Evolutionary conservation across 2,888 invertebrate genomes (phyloP).

Genomic region (Lepidochrysops patricia): DNA sequence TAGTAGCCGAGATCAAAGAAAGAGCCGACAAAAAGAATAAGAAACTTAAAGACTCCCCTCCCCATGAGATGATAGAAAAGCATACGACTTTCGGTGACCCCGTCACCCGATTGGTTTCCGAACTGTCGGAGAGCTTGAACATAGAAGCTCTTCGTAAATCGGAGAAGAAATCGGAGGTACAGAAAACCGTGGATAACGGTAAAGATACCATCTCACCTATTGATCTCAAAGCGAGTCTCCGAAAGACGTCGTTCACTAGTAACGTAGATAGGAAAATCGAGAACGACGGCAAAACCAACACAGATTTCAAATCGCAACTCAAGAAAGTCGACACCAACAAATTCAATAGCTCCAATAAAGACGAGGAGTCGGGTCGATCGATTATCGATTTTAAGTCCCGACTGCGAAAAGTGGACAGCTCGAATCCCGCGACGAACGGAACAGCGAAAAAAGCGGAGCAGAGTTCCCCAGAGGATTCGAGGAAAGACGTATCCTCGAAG

Average conservation of each 20-base stretch:
- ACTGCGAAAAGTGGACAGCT: constrained; percentile 84
- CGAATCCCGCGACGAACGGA: constrained; percentile 45
- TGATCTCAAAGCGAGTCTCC: constrained; percentile 69
- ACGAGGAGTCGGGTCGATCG: constrained; percentile 69
- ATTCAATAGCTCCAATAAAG: constrained; percentile 67
- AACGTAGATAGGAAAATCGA: constrained; percentile 37
- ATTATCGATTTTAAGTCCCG: constrained; percentile 90
- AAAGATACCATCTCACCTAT: constrained; percentile 47
- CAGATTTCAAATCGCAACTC: constrained; percentile 78
- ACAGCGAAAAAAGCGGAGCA: constrained; percentile 39
- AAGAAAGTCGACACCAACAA: constrained; percentile 84
- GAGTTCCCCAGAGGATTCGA: constrained; percentile 47
- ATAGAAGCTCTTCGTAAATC: constrained; percentile 70
- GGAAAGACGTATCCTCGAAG: constrained; percentile 42
- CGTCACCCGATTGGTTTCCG: constrained; percentile 85
- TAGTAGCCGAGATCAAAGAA: constrained; percentile 89
- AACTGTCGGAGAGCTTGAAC: constrained; percentile 88
- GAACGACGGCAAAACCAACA: constrained; percentile 41
- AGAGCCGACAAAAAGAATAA: constrained; percentile 79
- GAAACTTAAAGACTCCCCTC: constrained; percentile 69
- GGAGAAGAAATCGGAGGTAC: constrained; percentile 30
- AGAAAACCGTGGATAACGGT: constrained; percentile 30
- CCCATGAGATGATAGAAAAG: constrained; percentile 34
- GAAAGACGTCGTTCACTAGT: constrained; percentile 49
- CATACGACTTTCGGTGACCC: constrained; percentile 77